Conservation (phyloP, 1,140 invertebrate species). For the Marisa cornuarietis region DNA sequence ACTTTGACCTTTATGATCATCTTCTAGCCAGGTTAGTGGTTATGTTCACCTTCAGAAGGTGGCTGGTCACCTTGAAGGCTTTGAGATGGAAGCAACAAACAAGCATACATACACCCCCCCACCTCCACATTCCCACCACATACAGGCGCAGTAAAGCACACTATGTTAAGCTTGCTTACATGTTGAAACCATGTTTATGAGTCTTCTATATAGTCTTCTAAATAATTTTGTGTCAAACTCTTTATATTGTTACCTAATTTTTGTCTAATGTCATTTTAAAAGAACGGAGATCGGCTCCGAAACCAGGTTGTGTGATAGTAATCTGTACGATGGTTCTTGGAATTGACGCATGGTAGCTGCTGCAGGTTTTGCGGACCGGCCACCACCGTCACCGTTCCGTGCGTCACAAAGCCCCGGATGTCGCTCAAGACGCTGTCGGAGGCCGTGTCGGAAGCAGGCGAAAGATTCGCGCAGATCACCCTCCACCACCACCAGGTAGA, state of each 20-base stretch:
- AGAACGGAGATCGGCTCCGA: not conserved
- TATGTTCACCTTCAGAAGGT: not conserved
- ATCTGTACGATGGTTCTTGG: not conserved
- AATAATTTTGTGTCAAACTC: not conserved
- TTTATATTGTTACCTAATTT: not conserved
- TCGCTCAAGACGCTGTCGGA: not conserved
- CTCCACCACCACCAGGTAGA: constrained; percentile 3
- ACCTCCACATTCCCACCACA: too few species aligned
- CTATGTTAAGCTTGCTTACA: not conserved
- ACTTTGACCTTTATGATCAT: not conserved
- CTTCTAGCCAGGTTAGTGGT: not conserved
- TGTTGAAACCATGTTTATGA: not conserved
- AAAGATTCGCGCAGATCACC: constrained; percentile 4
- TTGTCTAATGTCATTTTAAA: too few species aligned
- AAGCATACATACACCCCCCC: too few species aligned
- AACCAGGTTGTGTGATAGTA: not conserved
- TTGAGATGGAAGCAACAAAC: too few species aligned
- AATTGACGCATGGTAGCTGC: not conserved
- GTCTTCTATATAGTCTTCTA: not conserved
- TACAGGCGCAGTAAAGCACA: too few species aligned
- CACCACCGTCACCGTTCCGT: constrained; percentile 8
- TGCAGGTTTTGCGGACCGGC: constrained; percentile 17
- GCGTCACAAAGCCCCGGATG: not conserved
- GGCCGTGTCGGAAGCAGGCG: not conserved
- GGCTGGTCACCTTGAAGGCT: too few species aligned